Conservation (phyloP, 2,113 vertebrate genomes). For the Potamarius usumacintae region DNA sequence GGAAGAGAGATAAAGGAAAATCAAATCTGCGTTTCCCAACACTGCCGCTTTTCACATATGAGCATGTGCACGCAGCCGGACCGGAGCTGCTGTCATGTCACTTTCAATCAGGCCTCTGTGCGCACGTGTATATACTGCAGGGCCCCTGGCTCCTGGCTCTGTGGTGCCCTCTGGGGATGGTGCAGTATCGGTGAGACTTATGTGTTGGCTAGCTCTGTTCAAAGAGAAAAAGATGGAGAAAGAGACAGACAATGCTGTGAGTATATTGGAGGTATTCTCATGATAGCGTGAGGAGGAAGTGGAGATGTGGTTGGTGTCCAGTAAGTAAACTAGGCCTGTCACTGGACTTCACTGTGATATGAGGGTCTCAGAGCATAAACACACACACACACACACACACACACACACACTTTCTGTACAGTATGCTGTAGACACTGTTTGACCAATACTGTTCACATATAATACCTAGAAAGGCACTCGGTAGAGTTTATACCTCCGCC, state of each 20-base stretch:
- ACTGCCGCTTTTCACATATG: conserved; percentile 53
- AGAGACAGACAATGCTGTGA: conserved; percentile 16
- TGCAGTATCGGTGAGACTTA: conserved; percentile 49
- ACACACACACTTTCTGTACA: not conserved
- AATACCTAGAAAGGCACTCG: not conserved
- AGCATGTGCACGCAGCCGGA: conserved; percentile 44
- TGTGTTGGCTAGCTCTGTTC: conserved; percentile 44
- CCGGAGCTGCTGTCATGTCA: conserved; percentile 55
- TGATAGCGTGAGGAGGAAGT: not conserved
- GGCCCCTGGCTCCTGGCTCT: conserved; percentile 50
- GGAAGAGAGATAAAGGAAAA: conserved; percentile 64
- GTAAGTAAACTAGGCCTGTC: conserved; percentile 25
- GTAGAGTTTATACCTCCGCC: too few species aligned
- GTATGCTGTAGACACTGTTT: not conserved
- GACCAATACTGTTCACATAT: not conserved
- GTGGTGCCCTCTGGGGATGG: conserved; percentile 49
- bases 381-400: not conserved
- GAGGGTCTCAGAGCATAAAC: not conserved
- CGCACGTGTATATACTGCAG: conserved; percentile 45
- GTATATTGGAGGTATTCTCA: conserved; percentile 2
- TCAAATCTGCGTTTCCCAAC: conserved; percentile 66
- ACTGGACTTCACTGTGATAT: not conserved
- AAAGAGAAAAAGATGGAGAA: conserved; percentile 20
- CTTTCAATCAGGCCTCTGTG: conserved; percentile 56
- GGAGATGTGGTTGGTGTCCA: conserved; percentile 7